Conservation (phyloP, 2,888 invertebrate genomes). For the Neoitamus cyanurus region DNA sequence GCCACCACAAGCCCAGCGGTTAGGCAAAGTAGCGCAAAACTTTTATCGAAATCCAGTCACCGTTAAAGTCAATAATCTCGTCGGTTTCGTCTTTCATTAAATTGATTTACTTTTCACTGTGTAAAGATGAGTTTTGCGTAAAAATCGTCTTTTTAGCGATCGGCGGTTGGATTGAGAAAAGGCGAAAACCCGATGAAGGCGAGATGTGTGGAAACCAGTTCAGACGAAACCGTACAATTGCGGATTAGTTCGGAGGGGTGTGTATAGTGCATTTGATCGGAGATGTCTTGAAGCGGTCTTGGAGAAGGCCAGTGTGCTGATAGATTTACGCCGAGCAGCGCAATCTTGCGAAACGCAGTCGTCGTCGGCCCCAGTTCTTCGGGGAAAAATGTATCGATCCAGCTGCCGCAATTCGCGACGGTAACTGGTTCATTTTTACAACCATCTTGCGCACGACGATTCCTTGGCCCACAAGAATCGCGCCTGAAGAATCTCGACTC, state of each 20-base stretch:
- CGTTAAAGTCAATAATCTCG: slow-evolving; percentile 26
- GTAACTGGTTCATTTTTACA: slow-evolving; percentile 25
- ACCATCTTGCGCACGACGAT: neutral
- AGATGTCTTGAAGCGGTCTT: neutral
- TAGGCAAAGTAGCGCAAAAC: neutral
- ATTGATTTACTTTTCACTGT: neutral
- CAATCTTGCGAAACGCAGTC: neutral
- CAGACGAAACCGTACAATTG: slow-evolving; percentile 16
- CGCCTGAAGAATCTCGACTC: neutral
- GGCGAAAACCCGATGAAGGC: neutral
- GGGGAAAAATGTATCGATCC: neutral
- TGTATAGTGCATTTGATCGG: neutral
- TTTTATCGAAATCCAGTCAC: neutral
- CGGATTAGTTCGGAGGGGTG: neutral
- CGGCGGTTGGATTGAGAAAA: neutral
- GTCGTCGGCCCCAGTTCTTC: neutral
- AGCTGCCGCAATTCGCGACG: neutral
- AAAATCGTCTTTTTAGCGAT: neutral
- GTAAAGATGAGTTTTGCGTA: neutral
- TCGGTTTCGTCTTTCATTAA: neutral
- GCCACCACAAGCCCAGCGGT: neutral
- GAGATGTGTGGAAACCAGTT: slow-evolving; percentile 6
- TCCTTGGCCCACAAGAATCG: neutral
- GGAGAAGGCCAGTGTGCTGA: neutral
- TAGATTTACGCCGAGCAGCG: neutral